These are phyloP conservation scores for Rhingia rostrata DNA, from an alignment of 2,888 invertebrate genomes.

Conservation along the genomic window DNA sequence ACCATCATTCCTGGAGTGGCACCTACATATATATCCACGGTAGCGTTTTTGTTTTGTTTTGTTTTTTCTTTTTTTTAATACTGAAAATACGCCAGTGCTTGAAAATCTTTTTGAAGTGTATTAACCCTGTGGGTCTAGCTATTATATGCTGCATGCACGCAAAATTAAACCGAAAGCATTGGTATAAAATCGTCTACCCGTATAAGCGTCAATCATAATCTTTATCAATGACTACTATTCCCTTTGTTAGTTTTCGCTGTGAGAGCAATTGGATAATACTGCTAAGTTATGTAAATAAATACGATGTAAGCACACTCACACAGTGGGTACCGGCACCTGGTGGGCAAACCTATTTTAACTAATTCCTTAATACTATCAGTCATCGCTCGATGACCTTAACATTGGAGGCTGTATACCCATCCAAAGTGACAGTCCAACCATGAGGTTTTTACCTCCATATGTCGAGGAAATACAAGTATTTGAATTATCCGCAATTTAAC, in stretches of 20 bases:
- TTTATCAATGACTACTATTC: neutral
- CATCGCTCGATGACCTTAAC: slow-evolving; percentile 8
- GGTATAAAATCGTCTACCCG: too few relatives aligned
- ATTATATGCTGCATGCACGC: too few relatives aligned
- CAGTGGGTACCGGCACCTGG: neutral
- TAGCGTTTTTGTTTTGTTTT: too few relatives aligned
- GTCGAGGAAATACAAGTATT: neutral
- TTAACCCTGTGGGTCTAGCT: too few relatives aligned
- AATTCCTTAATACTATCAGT: neutral
- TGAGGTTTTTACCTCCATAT: neutral
- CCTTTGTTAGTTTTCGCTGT: neutral
- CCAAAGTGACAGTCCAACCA: neutral
- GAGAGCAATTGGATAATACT: neutral
- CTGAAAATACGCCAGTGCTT: too few relatives aligned
- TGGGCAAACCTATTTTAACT: neutral
- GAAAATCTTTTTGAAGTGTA: too few relatives aligned
- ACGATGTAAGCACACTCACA: neutral
- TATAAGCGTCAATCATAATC: neutral
- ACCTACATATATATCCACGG: too few relatives aligned
- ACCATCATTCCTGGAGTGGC: too few relatives aligned
- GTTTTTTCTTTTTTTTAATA: too few relatives aligned
- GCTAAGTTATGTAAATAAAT: neutral
- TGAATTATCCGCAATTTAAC: neutral
- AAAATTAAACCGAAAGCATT: too few relatives aligned
- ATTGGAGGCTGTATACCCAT: neutral